Percentiles rank a stretch among this genome's conserved stretches.
Evolutionary conservation across 2,888 invertebrate genomes (phyloP).

Genomic region (Pelosia muscerda): DNA sequence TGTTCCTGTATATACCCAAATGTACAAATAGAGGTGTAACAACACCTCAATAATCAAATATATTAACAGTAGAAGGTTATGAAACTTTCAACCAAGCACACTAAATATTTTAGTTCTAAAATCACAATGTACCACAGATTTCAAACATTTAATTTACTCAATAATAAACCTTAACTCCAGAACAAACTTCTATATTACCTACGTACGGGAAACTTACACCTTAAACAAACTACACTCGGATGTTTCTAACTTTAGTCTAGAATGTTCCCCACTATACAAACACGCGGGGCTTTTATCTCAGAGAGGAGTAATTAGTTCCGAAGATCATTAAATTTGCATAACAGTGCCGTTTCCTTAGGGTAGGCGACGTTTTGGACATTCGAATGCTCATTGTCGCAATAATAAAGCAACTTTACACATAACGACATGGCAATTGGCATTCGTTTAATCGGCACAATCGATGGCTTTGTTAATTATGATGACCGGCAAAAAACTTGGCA

Average conservation of each 20-base stretch:
- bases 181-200: slow-evolving; percentile 75
- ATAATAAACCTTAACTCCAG: slow-evolving; percentile 68
- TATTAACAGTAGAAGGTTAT: not conserved
- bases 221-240: slow-evolving; percentile 66
- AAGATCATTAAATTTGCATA: slow-evolving; percentile 76
- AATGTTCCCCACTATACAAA: slow-evolving; percentile 74
- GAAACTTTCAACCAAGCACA: not conserved
- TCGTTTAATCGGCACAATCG: not conserved
- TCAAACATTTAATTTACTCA: slow-evolving; percentile 45
- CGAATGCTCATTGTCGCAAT: slow-evolving; percentile 35
- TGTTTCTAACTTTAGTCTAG: slow-evolving; percentile 64
- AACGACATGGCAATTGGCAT: not conserved
- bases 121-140: slow-evolving; percentile 36
- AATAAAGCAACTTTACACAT: not conserved
- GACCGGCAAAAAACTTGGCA: no score
- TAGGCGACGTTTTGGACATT: slow-evolving; percentile 45
- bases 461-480: no score
- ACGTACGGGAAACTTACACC: slow-evolving; percentile 70
- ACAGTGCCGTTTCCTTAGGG: slow-evolving; percentile 66
- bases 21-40: not conserved
- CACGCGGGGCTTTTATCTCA: slow-evolving; percentile 69
- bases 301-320: slow-evolving; percentile 77
- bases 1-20: not conserved
- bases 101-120: slow-evolving; percentile 60
- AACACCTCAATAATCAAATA: not conserved